phyloP scores from a whole-genome alignment of 2,797 vertebrate species.

The Sebastes miniatus region DNA sequence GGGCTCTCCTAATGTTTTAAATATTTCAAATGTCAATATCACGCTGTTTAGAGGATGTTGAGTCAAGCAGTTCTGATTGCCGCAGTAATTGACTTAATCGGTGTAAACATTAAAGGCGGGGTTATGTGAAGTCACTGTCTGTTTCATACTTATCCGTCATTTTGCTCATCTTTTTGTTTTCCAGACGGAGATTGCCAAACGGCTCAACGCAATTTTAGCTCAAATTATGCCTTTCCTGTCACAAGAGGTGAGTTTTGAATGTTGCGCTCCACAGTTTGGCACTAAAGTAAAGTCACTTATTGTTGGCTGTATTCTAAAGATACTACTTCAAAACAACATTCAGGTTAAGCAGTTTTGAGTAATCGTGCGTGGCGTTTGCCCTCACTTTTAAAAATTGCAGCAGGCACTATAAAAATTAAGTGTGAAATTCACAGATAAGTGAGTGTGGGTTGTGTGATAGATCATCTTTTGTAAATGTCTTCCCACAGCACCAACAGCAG shows the following conservation, averaged over 20 bases:
- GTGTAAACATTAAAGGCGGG: constrained; percentile 81
- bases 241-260: constrained; percentile 92
- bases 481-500: constrained; percentile 96
- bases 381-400: constrained; percentile 22
- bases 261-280: constrained; percentile 1
- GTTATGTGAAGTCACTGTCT: constrained; percentile 69
- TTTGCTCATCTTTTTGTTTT: constrained; percentile 74
- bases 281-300: neutral
- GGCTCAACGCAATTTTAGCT: constrained; percentile 98
- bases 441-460: constrained; percentile 27
- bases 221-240: constrained; percentile 99
- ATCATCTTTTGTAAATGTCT: constrained; percentile 48
- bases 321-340: neutral
- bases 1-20: constrained; percentile 86
- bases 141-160: constrained; percentile 67
- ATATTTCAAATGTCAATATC: constrained; percentile 89
- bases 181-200: constrained; percentile 99
- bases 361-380: constrained; percentile 24
- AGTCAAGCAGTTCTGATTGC: constrained; percentile 86
- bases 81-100: constrained; percentile 85
- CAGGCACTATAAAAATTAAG: constrained; percentile 20
- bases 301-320: constrained; percentile 22
- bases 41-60: constrained; percentile 86
- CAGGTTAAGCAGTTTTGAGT: constrained; percentile 27
- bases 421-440: constrained; percentile 46